phyloP scores from a whole-genome alignment of 2,113 vertebrate species.

The Eublepharis macularius region DNA sequence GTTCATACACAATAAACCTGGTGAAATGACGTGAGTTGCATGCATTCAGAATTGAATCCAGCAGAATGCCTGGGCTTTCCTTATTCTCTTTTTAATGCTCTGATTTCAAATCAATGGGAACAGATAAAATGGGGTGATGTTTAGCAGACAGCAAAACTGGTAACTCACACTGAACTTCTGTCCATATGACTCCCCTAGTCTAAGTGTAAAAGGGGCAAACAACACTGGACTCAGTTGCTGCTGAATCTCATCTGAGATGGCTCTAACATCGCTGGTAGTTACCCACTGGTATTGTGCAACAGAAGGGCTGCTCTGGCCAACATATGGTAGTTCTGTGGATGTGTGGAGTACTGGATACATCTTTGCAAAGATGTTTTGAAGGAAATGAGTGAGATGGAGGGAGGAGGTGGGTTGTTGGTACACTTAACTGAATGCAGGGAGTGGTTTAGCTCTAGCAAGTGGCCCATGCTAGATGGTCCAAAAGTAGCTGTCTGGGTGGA shows the following conservation, averaged over 20 bases:
- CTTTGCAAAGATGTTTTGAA: conserved; percentile 91
- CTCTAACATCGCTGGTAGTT: conserved; percentile 72
- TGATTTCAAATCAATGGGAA: conserved; percentile 40
- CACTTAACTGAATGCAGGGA: neutral
- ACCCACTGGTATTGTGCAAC: conserved; percentile 91
- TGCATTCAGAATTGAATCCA: conserved; percentile 17
- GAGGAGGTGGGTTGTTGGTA: neutral
- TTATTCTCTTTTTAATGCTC: conserved; percentile 36
- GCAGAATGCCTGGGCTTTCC: neutral
- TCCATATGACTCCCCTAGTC: too few relatives aligned
- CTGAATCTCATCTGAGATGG: neutral
- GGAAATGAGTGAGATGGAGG: conserved; percentile 78
- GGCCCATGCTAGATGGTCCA: too few relatives aligned
- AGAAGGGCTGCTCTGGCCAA: conserved; percentile 88
- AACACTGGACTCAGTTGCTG: neutral
- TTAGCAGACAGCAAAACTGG: neutral
- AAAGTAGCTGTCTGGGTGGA: neutral
- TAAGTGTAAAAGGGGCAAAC: neutral
- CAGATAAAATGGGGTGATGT: neutral
- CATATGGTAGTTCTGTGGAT: conserved; percentile 90
- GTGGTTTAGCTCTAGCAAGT: neutral
- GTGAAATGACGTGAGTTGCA: neutral
- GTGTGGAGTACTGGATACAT: conserved; percentile 94
- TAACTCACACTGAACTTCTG: neutral
- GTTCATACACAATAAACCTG: conserved; percentile 31